Evolutionary conservation across 2,113 vertebrate genomes (phyloP).

Genomic region (Sphyrna mokarran): DNA sequence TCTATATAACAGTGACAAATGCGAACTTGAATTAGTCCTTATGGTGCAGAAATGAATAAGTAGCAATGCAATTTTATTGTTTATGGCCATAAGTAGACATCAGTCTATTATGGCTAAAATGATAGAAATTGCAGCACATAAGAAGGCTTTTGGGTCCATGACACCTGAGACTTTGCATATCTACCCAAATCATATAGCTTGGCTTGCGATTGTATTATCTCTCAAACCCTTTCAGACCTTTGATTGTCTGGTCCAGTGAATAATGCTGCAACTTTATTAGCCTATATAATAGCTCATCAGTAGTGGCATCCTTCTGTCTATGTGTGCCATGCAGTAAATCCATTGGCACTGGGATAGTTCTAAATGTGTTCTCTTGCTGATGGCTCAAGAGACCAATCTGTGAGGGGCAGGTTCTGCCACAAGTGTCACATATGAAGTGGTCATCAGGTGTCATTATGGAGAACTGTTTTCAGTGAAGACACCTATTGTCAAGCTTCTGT

Average conservation of each 20-base stretch:
- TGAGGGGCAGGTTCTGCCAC: too few species aligned
- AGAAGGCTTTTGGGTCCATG: neutral
- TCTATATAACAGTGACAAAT: neutral
- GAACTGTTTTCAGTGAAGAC: too few species aligned
- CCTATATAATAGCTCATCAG: neutral
- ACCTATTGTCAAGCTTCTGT: too few species aligned
- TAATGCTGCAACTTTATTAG: neutral
- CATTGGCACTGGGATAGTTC: too few species aligned
- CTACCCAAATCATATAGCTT: neutral
- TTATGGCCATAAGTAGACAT: neutral
- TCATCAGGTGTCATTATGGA: too few species aligned
- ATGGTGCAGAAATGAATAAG: neutral
- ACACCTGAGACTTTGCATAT: neutral
- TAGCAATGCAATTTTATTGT: neutral
- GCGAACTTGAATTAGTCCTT: neutral
- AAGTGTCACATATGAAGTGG: too few species aligned
- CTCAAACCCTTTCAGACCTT: neutral
- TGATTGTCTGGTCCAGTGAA: neutral
- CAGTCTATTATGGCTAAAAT: neutral
- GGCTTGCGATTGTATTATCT: neutral
- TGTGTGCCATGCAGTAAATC: too few species aligned
- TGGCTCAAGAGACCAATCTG: too few species aligned
- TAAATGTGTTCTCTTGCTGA: too few species aligned
- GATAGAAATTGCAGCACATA: neutral
- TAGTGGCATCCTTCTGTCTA: too few species aligned